These are phyloP conservation scores for Torymus auratus DNA, from an alignment of 2,888 invertebrate genomes.

Conservation along the genomic window DNA sequence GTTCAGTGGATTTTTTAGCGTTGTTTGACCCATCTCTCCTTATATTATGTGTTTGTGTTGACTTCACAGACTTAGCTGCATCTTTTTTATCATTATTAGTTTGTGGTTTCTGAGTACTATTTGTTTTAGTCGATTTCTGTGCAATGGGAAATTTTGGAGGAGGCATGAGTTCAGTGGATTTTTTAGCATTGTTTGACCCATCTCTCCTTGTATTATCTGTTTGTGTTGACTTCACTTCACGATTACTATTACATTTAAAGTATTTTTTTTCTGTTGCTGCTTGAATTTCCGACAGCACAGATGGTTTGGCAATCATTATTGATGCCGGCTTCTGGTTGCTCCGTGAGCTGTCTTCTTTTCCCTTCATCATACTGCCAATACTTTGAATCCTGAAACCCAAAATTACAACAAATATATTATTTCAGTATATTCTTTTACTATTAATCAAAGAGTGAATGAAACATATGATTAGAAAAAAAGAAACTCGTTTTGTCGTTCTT, in stretches of 20 bases:
- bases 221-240: not conserved
- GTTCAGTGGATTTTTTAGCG: slow-evolving; percentile 62
- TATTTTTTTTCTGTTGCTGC: slow-evolving; percentile 6
- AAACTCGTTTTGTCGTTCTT: too few species aligned
- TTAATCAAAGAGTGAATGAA: too few species aligned
- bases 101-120: not conserved
- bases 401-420: too few species aligned
- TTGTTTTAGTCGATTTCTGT: slow-evolving; percentile 32
- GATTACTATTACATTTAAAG: not conserved
- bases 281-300: not conserved
- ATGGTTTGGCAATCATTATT: not conserved
- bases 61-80: not conserved
- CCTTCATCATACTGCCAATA: slow-evolving; percentile 47
- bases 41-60: not conserved
- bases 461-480: too few species aligned
- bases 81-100: slow-evolving; percentile 23
- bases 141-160: slow-evolving; percentile 61
- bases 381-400: slow-evolving; percentile 4
- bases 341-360: slow-evolving; percentile 45
- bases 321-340: slow-evolving; percentile 17
- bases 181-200: slow-evolving; percentile 53
- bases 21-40: slow-evolving; percentile 6
- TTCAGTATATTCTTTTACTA: too few species aligned
- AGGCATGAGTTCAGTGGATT: slow-evolving; percentile 65
- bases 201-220: not conserved